phyloP scores from a whole-genome alignment of 1,140 invertebrate genomes.

The Sipha flava region DNA sequence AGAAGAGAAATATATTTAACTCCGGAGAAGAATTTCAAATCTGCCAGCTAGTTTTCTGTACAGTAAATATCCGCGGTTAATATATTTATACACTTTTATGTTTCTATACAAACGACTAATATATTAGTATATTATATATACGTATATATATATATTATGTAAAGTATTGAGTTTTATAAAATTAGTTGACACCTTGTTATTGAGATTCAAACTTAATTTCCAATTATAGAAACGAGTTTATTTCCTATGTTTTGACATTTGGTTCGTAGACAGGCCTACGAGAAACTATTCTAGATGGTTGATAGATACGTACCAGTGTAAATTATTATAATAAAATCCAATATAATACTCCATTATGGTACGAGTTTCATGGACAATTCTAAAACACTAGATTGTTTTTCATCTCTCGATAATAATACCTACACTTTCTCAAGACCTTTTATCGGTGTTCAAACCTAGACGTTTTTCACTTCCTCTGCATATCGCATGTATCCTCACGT shows the following conservation, averaged over 20 bases:
- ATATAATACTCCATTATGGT: background rate
- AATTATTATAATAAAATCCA: background rate
- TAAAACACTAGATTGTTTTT: background rate
- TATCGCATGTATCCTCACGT: background rate
- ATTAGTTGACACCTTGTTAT: slow-evolving; percentile 29
- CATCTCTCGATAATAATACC: no score
- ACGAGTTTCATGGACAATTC: background rate
- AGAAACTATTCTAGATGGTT: background rate
- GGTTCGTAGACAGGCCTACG: background rate
- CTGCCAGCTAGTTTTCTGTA: background rate
- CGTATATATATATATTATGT: background rate
- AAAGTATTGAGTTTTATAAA: no score
- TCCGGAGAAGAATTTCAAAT: background rate
- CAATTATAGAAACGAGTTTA: slow-evolving; percentile 16
- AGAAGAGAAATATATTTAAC: no score
- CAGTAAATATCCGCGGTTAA: background rate
- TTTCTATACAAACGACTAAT: background rate
- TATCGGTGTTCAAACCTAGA: no score
- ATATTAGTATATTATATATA: background rate
- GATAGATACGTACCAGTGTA: no score
- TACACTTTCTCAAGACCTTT: no score
- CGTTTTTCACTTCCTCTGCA: no score
- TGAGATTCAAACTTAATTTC: background rate
- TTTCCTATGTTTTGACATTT: background rate
- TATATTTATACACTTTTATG: background rate